Base-by-base conservation (phyloP, 1,140 invertebrate species). In the Conus betulinus region DNA sequence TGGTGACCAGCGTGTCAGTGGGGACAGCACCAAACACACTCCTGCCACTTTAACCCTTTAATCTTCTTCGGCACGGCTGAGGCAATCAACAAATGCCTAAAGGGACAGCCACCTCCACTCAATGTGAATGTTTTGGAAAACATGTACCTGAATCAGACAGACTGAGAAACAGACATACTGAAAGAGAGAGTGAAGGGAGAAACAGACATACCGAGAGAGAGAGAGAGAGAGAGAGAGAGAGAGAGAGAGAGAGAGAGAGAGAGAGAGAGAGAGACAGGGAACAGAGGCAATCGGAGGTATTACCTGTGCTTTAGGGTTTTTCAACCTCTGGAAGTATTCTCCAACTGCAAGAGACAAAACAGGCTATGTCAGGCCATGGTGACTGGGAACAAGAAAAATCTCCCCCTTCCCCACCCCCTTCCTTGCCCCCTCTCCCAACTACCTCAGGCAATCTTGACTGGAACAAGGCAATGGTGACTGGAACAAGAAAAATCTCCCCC, bases 321-420 rank as follows among this genome's bases (percentile, higher is more conserved):
- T 95, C 89, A 95, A 96, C 94, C 97, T 97, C 96, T 98, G 97
- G 96, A 99, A 99, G 96, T 99, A 99, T 98, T 97, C 96, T 99
- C 98, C 94, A 99, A 96, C 96, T 96, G 94, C 88, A 96, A 95
- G 90, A 53, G 39, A 13, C 7, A 51, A 78, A 13, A 39, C 39
- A 39, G 39, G 3, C 39, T 39, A 39, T 39, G 0, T 39, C 39
- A 39, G 39, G n/a, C n/a, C n/a, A n/a, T n/a, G n/a, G n/a, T n/a
- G n/a, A n/a, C n/a, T n/a, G n/a, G n/a, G n/a, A n/a, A n/a, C n/a
- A n/a, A n/a, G n/a, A n/a, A n/a, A n/a, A n/a, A n/a, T n/a, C n/a
- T n/a, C n/a, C n/a, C n/a, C n/a, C n/a, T n/a, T n/a, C n/a, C n/a
- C n/a, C n/a, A n/a, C n/a, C n/a, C n/a, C n/a, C n/a, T n/a, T n/a